Base-by-base conservation (phyloP, 2,888 invertebrate genomes). In the Dexiosoma caninum region DNA sequence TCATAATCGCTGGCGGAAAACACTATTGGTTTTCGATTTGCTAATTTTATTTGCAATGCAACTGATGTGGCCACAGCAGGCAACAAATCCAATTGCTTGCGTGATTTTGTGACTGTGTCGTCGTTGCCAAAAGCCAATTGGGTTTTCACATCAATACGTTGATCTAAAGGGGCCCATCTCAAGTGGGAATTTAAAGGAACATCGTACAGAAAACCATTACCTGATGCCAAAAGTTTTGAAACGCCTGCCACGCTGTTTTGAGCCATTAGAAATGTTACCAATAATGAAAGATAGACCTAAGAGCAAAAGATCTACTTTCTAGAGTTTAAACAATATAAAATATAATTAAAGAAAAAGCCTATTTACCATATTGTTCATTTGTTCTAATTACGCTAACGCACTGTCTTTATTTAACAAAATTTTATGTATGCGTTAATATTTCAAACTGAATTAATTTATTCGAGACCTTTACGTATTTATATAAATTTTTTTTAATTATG, bases 181-280 rank as follows among this genome's bases (percentile, higher is more conserved):
- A 87, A 35, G 46, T 69, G 37, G 1, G 40, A 44, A 1, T 5
- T 81, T 60, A 79, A 78, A 64, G 87, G 87, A 30, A 84, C 83
- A 67, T 88, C 87, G 53, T 87, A 88, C 3, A 86, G 44, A 46
- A 87, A 87, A n/a, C 87, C 87, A 64, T 87, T 87, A 81, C 87
- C 86, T 2, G 87, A 88, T 23, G 83, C 78, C 12, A 85, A 85
- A 72, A 87, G 59, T 69, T 87, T 83, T 0, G 87, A 87, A 23
- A 84, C 78, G 81, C 86, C 88, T 14, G 88, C 85, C 2, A 32
- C 40, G 69, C 14, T 55, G 10, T 44, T n/a, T 19, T 64, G 49
- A 14, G 64, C 51, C 35, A 69, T 32, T 16, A 70, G 44, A 12
- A 69, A 44, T 19, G 44, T n/a, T 1, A 64, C 14, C 40, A 64